Base-by-base conservation (phyloP, 2,113 vertebrate genomes). In the Orientallactaga bullata region DNA sequence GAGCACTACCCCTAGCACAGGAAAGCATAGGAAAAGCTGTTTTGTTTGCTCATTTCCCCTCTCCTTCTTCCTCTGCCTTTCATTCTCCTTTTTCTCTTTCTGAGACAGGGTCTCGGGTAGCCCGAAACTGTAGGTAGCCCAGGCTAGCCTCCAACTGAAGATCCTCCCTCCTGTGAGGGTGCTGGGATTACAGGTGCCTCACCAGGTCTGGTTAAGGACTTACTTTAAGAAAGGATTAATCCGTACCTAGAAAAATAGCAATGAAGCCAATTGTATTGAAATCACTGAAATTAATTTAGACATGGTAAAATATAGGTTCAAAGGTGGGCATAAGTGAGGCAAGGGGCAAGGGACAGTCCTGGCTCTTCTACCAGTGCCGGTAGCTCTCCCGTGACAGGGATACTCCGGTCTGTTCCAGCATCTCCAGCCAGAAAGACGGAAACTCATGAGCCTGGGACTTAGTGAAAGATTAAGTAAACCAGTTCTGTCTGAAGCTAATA, bases 401-500 rank as follows among this genome's bases (percentile, higher is more conserved):
- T 15, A 17, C 21, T 63, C 79, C 35, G 35, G 60, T 81, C 35
- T 68, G n/a, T 37, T 65, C 30, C 39, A 60, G 30, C n/a, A 73
- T 51, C n/a, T 35, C 7, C 16, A 42, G 35, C 26, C 0, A 20
- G 26, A 90, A 79, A 78, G 35, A 39, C 76, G 71, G 79, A 90
- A 74, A 74, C 55, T 69, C 63, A 78, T 35, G 39, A 81, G 32
- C 69, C 15, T 65, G 21, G 72, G 58, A 37, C 72, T 91, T 87
- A 84, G 84, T 21, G 17, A 94, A 93, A 90, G 55, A 79, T 37
- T 47, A 86, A 73, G 77, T 66, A 93, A 80, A 63, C 23, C 17
- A 76, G 55, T 90, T 87, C 77, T 83, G 37, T 82, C 80, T 71
- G 61, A 93, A 95, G 71, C 51, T 65, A 74, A 28, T 90, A 68